These are phyloP conservation scores for Nomada ferruginata DNA, from an alignment of 2,888 invertebrate species.

Conservation along the genomic window DNA sequence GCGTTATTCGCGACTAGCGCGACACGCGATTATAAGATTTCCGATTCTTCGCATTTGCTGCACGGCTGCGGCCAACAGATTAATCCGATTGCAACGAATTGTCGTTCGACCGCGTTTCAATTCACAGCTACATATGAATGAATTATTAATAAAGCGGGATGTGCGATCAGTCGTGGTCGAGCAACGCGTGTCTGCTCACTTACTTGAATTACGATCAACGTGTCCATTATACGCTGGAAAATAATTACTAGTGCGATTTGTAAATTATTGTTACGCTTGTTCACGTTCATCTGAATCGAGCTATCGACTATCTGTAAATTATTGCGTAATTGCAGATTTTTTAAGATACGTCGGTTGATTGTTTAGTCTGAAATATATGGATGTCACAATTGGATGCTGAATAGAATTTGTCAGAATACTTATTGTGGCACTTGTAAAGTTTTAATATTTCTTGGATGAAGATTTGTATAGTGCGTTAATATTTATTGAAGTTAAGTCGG, in stretches of 20 bases:
- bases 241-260: slow-evolving; percentile 11
- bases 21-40: slow-evolving; percentile 28
- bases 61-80: not conserved
- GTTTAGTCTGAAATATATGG: no score
- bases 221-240: slow-evolving; percentile 1
- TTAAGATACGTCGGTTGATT: no score
- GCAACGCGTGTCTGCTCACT: slow-evolving; percentile 6
- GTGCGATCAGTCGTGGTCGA: not conserved
- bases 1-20: slow-evolving; percentile 3
- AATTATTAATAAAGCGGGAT: slow-evolving; percentile 36
- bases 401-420: no score
- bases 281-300: not conserved
- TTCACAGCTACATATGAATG: slow-evolving; percentile 24
- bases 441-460: no score
- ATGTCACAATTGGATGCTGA: no score
- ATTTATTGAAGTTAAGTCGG: no score
- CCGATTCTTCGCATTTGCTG: slow-evolving; percentile 12
- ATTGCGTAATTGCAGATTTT: not conserved
- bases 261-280: not conserved
- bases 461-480: no score
- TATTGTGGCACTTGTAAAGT: no score
- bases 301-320: not conserved
- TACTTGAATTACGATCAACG: slow-evolving; percentile 26
- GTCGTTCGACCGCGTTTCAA: slow-evolving; percentile 16
- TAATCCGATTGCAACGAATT: slow-evolving; percentile 28